Percentiles rank a stretch among this genome's conserved stretches.
phyloP scores from a whole-genome alignment of 1,140 invertebrate genomes.

The Temnothorax nylanderi region DNA sequence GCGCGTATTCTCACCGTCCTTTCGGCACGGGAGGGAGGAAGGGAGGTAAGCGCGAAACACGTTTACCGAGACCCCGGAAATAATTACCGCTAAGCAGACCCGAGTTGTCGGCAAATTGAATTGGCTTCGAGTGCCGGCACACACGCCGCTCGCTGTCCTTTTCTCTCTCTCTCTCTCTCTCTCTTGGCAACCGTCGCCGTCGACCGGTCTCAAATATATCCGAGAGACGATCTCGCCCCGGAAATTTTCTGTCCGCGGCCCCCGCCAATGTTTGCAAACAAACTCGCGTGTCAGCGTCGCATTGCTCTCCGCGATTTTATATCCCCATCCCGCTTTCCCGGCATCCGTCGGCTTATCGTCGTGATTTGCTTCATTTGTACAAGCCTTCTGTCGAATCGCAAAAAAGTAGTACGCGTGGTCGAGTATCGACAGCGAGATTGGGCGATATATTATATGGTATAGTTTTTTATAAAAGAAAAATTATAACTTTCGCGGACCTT shows the following conservation, averaged over 20 bases:
- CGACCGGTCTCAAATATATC: conserved; percentile 48
- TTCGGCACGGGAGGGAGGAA: neutral
- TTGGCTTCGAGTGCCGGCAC: conserved; percentile 57
- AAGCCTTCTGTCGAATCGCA: neutral
- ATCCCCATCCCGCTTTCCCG: neutral
- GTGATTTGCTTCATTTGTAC: neutral
- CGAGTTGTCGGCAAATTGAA: conserved; percentile 63
- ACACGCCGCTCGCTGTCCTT: too few species aligned
- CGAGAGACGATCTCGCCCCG: conserved; percentile 19
- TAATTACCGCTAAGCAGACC: conserved; percentile 61
- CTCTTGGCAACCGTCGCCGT: conserved; percentile 51
- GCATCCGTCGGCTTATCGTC: neutral
- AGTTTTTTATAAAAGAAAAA: neutral
- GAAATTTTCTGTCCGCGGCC: conserved; percentile 49
- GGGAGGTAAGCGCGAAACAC: conserved; percentile 47
- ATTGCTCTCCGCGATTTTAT: neutral
- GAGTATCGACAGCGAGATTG: conserved; percentile 25
- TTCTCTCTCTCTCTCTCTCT: neutral
- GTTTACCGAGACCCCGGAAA: conserved; percentile 41
- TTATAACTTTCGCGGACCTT: neutral
- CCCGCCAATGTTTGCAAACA: conserved; percentile 64
- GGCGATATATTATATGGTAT: neutral
- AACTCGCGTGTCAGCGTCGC: conserved; percentile 13
- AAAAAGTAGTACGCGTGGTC: neutral
- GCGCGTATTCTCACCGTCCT: conserved; percentile 33